Conservation (phyloP, 2,113 vertebrate genomes). For the Rostratula benghalensis region DNA sequence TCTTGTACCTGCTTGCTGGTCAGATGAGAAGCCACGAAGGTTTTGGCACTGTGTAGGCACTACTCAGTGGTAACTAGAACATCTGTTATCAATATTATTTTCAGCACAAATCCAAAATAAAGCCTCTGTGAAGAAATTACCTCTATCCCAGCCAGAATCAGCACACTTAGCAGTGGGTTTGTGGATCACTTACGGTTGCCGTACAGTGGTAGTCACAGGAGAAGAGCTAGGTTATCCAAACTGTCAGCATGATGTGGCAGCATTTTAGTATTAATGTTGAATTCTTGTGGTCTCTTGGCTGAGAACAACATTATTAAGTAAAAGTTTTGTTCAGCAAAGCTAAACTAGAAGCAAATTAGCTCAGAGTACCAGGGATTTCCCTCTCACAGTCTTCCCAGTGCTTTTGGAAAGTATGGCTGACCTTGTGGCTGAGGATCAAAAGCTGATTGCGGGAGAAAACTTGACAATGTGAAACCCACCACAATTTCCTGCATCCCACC, state of each 20-base stretch:
- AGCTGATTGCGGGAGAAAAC: too few relatives aligned
- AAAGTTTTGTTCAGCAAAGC: background rate
- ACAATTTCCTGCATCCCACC: fast-evolving
- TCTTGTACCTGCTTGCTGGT: background rate
- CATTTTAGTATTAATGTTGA: background rate
- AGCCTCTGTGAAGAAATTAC: fast-evolving
- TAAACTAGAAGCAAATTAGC: background rate
- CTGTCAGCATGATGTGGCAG: too few relatives aligned
- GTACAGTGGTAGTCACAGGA: fast-evolving
- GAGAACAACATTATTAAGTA: background rate
- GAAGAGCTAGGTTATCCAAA: background rate
- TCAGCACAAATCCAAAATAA: too few relatives aligned
- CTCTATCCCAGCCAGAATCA: background rate
- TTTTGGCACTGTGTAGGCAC: too few relatives aligned
- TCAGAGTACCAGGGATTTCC: background rate
- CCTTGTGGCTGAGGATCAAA: background rate
- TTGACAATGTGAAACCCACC: background rate
- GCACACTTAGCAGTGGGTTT: background rate
- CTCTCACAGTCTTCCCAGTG: background rate
- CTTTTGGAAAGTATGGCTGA: background rate
- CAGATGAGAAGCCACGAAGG: background rate
- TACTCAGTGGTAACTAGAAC: too few relatives aligned
- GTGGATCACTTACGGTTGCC: background rate
- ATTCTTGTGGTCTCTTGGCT: background rate
- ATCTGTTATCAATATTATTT: too few relatives aligned